Percentiles rank a stretch among this genome's conserved stretches.
Evolutionary conservation across 2,888 invertebrate species (phyloP).

Genomic region (Spodoptera littoralis): DNA sequence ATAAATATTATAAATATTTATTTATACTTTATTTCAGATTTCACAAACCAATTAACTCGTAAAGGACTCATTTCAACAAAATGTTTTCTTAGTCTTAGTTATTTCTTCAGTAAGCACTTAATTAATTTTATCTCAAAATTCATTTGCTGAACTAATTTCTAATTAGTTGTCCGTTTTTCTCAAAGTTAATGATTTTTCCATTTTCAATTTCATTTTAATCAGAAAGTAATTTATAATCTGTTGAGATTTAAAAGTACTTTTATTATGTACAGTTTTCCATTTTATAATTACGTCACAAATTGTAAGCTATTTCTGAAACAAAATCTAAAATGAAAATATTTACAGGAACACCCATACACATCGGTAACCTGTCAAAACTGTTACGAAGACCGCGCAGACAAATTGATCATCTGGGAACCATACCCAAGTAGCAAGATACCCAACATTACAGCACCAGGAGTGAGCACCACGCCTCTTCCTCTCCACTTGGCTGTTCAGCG

Average conservation of each 20-base stretch:
- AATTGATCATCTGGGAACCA: slow-evolving; percentile 94
- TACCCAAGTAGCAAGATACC: slow-evolving; percentile 74
- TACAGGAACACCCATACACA: slow-evolving; percentile 92
- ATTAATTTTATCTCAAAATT: slow-evolving; percentile 16
- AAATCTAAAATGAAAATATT: slow-evolving; percentile 23
- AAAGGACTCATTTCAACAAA: slow-evolving; percentile 15
- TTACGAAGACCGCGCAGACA: slow-evolving; percentile 95
- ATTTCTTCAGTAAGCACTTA: slow-evolving; percentile 9
- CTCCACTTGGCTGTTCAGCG: slow-evolving; percentile 90
- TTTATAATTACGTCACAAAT: too few species aligned
- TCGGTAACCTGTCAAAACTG: slow-evolving; percentile 95
- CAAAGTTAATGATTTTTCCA: too few species aligned
- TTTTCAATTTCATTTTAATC: too few species aligned
- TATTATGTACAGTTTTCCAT: too few species aligned
- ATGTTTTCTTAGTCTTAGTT: slow-evolving; percentile 15
- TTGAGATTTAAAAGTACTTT: too few species aligned
- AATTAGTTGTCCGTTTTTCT: slow-evolving; percentile 18
- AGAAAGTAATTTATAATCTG: too few species aligned
- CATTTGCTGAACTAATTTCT: slow-evolving; percentile 15
- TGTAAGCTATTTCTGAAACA: background rate
- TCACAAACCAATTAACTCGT: slow-evolving; percentile 12
- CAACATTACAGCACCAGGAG: slow-evolving; percentile 70
- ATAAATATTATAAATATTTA: too few species aligned
- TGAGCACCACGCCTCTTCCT: slow-evolving; percentile 86
- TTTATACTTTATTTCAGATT: slow-evolving; percentile 5